Percentiles rank a stretch among this genome's conserved stretches.
phyloP scores from a whole-genome alignment of 2,888 invertebrate genomes.

The Flexamia atlantica region DNA sequence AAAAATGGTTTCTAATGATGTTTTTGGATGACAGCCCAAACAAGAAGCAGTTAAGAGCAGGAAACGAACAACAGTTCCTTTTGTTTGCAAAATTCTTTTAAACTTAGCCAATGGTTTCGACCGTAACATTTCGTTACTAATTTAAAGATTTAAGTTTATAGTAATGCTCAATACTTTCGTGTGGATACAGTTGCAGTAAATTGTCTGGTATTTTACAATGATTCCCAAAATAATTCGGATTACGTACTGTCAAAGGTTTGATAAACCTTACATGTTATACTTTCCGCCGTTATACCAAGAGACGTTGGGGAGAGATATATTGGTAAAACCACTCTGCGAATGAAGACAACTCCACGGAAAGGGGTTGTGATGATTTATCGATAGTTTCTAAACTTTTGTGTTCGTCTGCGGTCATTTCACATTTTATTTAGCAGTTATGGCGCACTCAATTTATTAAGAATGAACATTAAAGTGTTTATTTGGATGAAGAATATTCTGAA shows the following conservation, averaged over 20 bases:
- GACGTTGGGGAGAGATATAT: constrained; percentile 21
- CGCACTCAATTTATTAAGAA: no score
- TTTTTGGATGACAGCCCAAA: not conserved
- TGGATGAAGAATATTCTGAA: no score
- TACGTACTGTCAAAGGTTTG: not conserved
- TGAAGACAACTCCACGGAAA: constrained; percentile 22
- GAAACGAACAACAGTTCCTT: not conserved
- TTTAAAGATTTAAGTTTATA: no score
- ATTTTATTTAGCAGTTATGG: no score
- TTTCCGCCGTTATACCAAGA: not conserved
- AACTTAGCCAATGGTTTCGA: no score
- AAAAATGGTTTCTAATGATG: not conserved
- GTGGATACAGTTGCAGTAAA: no score
- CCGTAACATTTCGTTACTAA: no score
- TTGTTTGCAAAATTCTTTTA: not conserved
- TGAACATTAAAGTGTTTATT: no score
- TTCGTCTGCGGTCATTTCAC: no score
- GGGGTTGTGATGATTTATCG: constrained; percentile 14
- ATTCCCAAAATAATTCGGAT: no score
- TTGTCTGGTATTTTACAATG: no score
- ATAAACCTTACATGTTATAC: not conserved
- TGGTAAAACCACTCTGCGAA: constrained; percentile 4
- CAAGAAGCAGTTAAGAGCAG: not conserved
- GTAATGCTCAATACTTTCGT: no score
- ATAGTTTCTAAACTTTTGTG: not conserved